Conservation (phyloP, 1,140 invertebrate genomes). For the Epicauta chinensis region DNA sequence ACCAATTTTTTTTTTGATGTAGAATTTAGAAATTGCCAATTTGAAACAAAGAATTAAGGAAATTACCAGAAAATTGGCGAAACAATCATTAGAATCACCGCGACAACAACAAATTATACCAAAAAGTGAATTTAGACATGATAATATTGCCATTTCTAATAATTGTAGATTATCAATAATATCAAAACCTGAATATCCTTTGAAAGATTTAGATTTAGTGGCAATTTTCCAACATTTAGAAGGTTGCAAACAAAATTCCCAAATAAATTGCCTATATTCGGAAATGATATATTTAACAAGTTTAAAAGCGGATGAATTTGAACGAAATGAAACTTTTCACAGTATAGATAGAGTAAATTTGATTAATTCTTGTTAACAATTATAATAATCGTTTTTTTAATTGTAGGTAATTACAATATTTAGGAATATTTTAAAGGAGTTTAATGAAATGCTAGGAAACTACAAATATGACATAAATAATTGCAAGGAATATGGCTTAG, state of each 20-base stretch:
- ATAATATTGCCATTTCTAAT: background rate
- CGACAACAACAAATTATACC: background rate
- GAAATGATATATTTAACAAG: background rate
- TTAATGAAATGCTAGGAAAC: conserved; percentile 11
- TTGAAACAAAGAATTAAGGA: conserved; percentile 29
- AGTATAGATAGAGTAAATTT: conserved; percentile 1
- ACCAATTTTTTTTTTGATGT: conserved; percentile 13
- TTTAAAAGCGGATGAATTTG: background rate
- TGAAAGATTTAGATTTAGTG: background rate
- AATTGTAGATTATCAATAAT: background rate
- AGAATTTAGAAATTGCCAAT: conserved; percentile 35
- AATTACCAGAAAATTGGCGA: conserved; percentile 6
- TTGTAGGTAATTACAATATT: conserved; percentile 13
- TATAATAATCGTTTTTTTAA: too few relatives aligned
- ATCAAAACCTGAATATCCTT: conserved; percentile 6
- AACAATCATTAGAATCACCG: background rate
- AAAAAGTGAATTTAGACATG: background rate
- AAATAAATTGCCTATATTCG: conserved; percentile 1
- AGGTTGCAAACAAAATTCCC: background rate
- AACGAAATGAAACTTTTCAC: conserved; percentile 3
- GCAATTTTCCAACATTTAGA: background rate
- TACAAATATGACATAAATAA: background rate
- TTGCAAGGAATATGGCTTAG: conserved; percentile 14
- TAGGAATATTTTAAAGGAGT: background rate
- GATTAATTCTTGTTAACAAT: conserved; percentile 11